Percentiles rank a stretch among this genome's conserved stretches.
These are phyloP conservation scores for Python bivittatus DNA, from an alignment of 2,113 vertebrate species.

Conservation along the genomic window DNA sequence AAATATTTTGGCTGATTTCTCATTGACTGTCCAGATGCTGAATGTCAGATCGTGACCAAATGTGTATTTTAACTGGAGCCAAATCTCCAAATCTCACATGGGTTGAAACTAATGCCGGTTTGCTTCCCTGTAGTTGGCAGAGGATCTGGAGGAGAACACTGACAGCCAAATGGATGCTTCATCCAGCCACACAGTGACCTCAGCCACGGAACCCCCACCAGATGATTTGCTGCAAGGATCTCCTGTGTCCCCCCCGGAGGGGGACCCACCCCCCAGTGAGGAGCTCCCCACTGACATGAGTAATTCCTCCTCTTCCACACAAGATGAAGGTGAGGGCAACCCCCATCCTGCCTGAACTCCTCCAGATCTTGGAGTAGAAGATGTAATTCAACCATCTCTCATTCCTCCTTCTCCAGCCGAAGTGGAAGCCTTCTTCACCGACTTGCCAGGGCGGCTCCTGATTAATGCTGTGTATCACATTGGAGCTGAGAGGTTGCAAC, in stretches of 20 bases:
- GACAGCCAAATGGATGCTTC: slow-evolving; percentile 75
- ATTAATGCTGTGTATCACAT: slow-evolving; percentile 81
- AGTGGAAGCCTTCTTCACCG: slow-evolving; percentile 80
- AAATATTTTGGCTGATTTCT: neutral
- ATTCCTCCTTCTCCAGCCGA: slow-evolving; percentile 69
- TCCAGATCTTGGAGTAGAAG: neutral
- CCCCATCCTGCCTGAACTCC: neutral
- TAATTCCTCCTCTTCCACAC: slow-evolving; percentile 84
- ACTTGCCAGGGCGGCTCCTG: slow-evolving; percentile 81
- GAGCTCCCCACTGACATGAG: slow-evolving; percentile 88
- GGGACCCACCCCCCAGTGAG: slow-evolving; percentile 82
- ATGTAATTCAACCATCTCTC: too few species aligned
- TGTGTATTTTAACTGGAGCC: neutral
- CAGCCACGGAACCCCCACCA: slow-evolving; percentile 47
- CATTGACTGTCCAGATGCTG: neutral
- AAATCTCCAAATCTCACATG: neutral
- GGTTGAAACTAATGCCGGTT: neutral
- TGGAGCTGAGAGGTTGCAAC: slow-evolving; percentile 84
- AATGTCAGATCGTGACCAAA: too few species aligned
- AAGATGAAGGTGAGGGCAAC: slow-evolving; percentile 81
- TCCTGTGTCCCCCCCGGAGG: slow-evolving; percentile 24
- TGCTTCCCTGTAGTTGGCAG: slow-evolving; percentile 71
- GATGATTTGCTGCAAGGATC: slow-evolving; percentile 40
- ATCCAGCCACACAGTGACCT: slow-evolving; percentile 77
- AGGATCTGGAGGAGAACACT: slow-evolving; percentile 69